These are phyloP conservation scores for Myotis pilosus DNA, from an alignment of 2,797 vertebrate species.

Conservation along the genomic window DNA sequence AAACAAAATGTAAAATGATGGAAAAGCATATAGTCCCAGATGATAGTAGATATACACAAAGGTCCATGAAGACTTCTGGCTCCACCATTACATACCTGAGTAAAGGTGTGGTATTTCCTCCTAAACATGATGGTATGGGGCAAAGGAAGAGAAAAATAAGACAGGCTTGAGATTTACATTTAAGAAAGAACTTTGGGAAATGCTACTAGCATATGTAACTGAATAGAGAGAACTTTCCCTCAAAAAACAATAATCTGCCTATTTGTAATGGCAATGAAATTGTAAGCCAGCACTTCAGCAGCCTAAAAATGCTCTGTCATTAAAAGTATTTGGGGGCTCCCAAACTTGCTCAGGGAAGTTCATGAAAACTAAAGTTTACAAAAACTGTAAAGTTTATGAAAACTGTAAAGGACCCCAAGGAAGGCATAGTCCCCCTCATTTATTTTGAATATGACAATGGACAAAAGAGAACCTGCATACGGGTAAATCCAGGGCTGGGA, in stretches of 20 bases:
- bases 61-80: background rate
- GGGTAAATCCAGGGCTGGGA: background rate
- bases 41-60: background rate
- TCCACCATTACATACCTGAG: background rate
- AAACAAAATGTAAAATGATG: background rate
- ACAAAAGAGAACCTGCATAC: background rate
- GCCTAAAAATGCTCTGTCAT: background rate
- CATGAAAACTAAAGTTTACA: too few species aligned
- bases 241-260: background rate
- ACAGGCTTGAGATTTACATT: background rate
- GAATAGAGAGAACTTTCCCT: background rate
- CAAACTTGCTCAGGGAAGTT: background rate
- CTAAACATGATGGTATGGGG: background rate
- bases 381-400: background rate
- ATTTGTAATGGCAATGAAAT: background rate
- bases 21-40: background rate
- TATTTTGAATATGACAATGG: background rate
- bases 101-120: background rate
- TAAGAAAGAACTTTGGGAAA: slow-evolving; percentile 3
- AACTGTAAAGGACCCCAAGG: background rate
- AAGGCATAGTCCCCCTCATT: background rate
- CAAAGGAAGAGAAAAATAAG: background rate
- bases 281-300: background rate
- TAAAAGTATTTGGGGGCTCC: background rate
- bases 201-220: background rate